Percentiles rank a stretch among this genome's conserved stretches.
Evolutionary conservation across 37 sponge, comb jelly and placozoan species (phyloP).

Genomic region (Halichondria panicea): DNA sequence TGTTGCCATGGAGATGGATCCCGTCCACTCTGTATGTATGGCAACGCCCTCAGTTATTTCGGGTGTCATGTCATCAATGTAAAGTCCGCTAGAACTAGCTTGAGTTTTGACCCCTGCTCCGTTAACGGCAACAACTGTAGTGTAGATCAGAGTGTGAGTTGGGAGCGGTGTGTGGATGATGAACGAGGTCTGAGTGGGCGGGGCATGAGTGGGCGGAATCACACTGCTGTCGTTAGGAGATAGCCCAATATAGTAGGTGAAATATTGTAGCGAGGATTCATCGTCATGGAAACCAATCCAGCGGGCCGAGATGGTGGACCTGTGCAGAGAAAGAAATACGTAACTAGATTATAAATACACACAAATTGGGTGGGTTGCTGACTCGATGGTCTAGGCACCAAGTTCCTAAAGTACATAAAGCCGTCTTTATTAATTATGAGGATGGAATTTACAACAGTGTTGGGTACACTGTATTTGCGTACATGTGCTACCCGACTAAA

Average conservation of each 20-base stretch:
- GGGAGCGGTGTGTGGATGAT: conserved; percentile 17
- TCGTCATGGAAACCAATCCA: conserved; percentile 83
- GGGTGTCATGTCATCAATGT: conserved; percentile 45
- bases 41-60: not conserved
- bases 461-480: not conserved
- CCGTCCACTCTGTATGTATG: conserved; percentile 62
- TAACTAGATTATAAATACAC: not conserved
- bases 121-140: conserved; percentile 49
- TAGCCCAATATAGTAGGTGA: conserved; percentile 48
- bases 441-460: too few relatives aligned
- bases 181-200: conserved; percentile 26
- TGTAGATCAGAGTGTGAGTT: conserved; percentile 17
- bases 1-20: conserved; percentile 36
- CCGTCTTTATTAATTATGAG: too few relatives aligned
- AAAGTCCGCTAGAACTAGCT: conserved; percentile 32
- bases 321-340: not conserved
- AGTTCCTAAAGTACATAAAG: too few relatives aligned
- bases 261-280: conserved; percentile 48
- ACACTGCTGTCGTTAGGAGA: conserved; percentile 28
- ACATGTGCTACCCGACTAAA: not conserved
- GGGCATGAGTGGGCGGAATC: conserved; percentile 36
- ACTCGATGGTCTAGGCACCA: not conserved
- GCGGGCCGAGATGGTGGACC: conserved; percentile 39
- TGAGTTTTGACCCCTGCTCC: conserved; percentile 25
- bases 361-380: not conserved